Evolutionary conservation across 2,797 vertebrate species (phyloP).

Genomic region (Zalophus californianus): DNA sequence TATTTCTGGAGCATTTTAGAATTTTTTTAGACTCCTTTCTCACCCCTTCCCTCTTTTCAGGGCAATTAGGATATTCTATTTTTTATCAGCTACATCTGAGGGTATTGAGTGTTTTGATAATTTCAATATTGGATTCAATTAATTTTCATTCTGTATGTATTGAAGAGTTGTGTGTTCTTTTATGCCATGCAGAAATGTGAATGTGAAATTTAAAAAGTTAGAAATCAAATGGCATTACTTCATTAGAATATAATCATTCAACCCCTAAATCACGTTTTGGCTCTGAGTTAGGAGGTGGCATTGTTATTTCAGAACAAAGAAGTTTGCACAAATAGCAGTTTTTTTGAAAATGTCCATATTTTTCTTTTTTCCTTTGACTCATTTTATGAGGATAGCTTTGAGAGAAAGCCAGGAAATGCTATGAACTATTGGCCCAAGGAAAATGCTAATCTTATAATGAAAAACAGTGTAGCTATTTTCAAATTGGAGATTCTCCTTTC

Average conservation of each 20-base stretch:
- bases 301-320: neutral
- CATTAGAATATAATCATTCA: slow-evolving; percentile 5
- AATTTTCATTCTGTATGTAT: slow-evolving; percentile 10
- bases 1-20: neutral
- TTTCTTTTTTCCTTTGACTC: neutral
- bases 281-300: neutral
- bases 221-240: slow-evolving; percentile 19
- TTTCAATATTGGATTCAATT: neutral
- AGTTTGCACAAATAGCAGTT: neutral
- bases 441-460: neutral
- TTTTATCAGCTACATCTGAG: neutral
- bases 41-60: neutral
- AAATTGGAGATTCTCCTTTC: neutral
- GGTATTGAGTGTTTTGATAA: neutral
- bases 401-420: slow-evolving; percentile 17
- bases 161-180: neutral
- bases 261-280: neutral
- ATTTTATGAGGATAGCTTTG: neutral
- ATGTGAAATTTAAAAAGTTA: neutral
- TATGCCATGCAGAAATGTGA: neutral
- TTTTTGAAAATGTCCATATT: slow-evolving; percentile 6
- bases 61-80: neutral
- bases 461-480: slow-evolving; percentile 7
- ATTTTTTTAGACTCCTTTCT: neutral
- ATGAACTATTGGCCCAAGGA: neutral